A percentile compares a stretch with the other conserved stretches of the same genome.
Conservation (phyloP, 2,113 vertebrate genomes). For the Alexandromys fortis region DNA sequence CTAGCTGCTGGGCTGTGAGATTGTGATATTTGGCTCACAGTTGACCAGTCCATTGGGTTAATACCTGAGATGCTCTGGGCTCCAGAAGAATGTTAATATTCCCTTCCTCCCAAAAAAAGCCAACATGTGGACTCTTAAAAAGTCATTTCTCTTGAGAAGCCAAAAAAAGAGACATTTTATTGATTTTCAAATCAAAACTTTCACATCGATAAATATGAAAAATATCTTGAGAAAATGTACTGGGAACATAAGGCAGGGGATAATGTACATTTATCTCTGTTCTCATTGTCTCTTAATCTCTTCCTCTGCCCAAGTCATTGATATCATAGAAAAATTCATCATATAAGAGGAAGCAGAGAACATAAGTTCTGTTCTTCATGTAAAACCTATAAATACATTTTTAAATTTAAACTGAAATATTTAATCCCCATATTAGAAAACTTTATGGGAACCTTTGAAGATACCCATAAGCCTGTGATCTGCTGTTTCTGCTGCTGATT, state of each 20-base stretch:
- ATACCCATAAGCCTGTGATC: neutral
- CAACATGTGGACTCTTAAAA: neutral
- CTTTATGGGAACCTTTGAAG: constrained; percentile 17
- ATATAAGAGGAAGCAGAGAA: neutral
- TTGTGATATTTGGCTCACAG: neutral
- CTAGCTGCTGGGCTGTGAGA: neutral
- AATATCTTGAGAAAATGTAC: neutral
- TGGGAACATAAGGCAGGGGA: constrained; percentile 11
- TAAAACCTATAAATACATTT: neutral
- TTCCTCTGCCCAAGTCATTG: neutral
- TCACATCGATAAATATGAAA: neutral
- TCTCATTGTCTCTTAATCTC: neutral
- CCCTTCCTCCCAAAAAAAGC: neutral
- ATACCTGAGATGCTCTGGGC: neutral
- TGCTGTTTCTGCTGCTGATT: neutral
- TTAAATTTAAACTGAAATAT: constrained; percentile 25
- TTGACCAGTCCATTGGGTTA: neutral
- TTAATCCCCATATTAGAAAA: neutral
- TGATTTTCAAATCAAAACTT: constrained; percentile 16
- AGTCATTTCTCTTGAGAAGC: neutral
- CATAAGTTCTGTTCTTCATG: neutral
- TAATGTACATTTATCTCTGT: neutral
- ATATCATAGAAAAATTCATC: neutral
- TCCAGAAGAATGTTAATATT: neutral
- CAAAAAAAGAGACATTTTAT: neutral